These are phyloP conservation scores for Craniophora ligustri DNA, from an alignment of 2,888 invertebrate species.

Conservation along the genomic window DNA sequence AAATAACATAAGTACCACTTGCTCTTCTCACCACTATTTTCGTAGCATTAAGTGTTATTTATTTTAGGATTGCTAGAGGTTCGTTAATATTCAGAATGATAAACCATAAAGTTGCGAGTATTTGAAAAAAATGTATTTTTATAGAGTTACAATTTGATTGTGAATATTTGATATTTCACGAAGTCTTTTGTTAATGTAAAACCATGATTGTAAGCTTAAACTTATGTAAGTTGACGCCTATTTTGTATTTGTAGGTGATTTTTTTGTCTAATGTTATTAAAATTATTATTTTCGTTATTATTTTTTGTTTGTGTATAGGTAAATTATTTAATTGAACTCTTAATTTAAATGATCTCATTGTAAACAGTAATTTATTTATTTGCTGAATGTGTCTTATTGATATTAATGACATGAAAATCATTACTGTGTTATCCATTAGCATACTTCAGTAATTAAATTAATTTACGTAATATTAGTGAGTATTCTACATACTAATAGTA, in stretches of 20 bases:
- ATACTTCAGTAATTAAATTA: too few species aligned
- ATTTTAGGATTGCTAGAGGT: conserved; percentile 43
- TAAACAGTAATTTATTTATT: conserved; percentile 3
- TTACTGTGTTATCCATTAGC: conserved; percentile 39
- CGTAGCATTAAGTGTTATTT: conserved; percentile 51
- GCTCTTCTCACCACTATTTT: conserved; percentile 20
- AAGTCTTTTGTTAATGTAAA: conserved; percentile 49
- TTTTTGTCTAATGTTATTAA: too few species aligned
- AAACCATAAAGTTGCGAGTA: conserved; percentile 42
- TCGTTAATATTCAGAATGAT: conserved; percentile 44
- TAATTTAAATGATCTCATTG: conserved; percentile 1
- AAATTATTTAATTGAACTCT: neutral
- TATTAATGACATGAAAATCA: conserved; percentile 25
- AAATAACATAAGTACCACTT: conserved; percentile 6
- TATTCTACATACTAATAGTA: conserved; percentile 12
- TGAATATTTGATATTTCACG: conserved; percentile 59
- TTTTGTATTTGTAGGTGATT: conserved; percentile 13
- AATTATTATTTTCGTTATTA: too few species aligned
- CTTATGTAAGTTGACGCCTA: too few species aligned
- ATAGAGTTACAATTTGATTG: conserved; percentile 62
- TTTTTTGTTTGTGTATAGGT: too few species aligned
- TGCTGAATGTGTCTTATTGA: conserved; percentile 24
- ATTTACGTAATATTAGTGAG: too few species aligned
- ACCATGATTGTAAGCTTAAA: conserved; percentile 28
- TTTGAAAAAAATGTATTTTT: conserved; percentile 68